A percentile compares a stretch with the other conserved stretches of the same genome.
phyloP scores from a whole-genome alignment of 1,140 invertebrate species.

The Nasonia giraulti region DNA sequence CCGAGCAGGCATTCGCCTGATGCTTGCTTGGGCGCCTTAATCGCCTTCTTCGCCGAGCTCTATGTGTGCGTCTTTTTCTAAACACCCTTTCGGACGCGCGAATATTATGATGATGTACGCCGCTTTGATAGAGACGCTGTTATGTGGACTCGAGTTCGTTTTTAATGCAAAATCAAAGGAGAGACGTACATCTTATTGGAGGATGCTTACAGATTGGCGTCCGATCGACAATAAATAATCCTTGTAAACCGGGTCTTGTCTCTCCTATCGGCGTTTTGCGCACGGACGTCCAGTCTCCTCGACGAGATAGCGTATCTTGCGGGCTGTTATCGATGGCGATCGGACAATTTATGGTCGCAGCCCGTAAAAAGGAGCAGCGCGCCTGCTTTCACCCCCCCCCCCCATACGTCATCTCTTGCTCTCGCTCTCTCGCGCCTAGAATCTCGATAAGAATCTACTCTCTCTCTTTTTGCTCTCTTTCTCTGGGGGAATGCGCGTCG shows the following conservation, averaged over 20 bases:
- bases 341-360: constrained; percentile 65
- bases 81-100: too few species aligned
- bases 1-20: constrained; percentile 29
- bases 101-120: neutral
- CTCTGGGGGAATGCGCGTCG: neutral
- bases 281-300: constrained; percentile 42
- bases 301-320: constrained; percentile 68
- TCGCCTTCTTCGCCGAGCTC: constrained; percentile 12
- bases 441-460: constrained; percentile 52
- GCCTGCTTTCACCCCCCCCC: constrained; percentile 57
- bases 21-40: constrained; percentile 1
- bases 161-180: neutral
- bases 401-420: constrained; percentile 48
- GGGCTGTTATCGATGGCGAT: constrained; percentile 70
- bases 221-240: constrained; percentile 66
- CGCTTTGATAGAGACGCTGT: neutral
- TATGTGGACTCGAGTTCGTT: neutral
- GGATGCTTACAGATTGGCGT: constrained; percentile 9
- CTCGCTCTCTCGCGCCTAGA: constrained; percentile 11
- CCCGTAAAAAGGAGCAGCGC: constrained; percentile 56
- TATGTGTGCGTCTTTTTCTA: too few species aligned
- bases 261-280: neutral
- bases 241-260: constrained; percentile 62
- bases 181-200: too few species aligned
- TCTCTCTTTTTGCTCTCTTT: neutral